Evolutionary conservation across 2,888 invertebrate genomes (phyloP).

Genomic region (Drosophila antonietae): DNA sequence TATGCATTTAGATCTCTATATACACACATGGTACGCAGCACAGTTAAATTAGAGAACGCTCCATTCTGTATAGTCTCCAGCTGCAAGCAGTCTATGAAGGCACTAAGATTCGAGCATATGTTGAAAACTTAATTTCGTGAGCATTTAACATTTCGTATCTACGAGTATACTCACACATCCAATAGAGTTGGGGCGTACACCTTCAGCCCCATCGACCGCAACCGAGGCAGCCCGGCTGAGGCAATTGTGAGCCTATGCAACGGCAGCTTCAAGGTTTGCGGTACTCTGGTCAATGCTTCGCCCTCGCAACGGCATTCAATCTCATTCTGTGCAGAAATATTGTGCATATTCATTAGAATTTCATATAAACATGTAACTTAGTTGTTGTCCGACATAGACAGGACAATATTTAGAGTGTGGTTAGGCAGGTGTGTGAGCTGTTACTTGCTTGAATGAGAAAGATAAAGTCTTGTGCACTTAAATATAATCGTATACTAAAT

Average conservation of each 20-base stretch:
- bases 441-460: too few species aligned
- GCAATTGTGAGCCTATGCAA: slow-evolving; percentile 83
- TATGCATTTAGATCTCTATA: neutral
- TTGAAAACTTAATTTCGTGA: neutral
- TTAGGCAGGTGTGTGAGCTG: too few species aligned
- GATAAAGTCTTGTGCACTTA: too few species aligned
- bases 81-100: slow-evolving; percentile 79
- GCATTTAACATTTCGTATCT: neutral
- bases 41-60: slow-evolving; percentile 80
- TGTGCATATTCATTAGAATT: neutral
- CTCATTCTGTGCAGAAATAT: slow-evolving; percentile 73
- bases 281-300: slow-evolving; percentile 81
- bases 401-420: neutral
- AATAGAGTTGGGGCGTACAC: slow-evolving; percentile 80
- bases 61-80: slow-evolving; percentile 82
- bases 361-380: neutral
- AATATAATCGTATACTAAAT: too few species aligned
- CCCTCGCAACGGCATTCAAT: slow-evolving; percentile 84
- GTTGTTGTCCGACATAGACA: neutral
- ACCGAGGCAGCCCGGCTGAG: slow-evolving; percentile 81
- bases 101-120: slow-evolving; percentile 48
- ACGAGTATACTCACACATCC: slow-evolving; percentile 80
- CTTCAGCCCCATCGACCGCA: slow-evolving; percentile 82
- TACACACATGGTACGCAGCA: slow-evolving; percentile 80
- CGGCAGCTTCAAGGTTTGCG: slow-evolving; percentile 81